Conservation (phyloP, 2,113 vertebrate genomes). For the Heterochromis multidens region DNA sequence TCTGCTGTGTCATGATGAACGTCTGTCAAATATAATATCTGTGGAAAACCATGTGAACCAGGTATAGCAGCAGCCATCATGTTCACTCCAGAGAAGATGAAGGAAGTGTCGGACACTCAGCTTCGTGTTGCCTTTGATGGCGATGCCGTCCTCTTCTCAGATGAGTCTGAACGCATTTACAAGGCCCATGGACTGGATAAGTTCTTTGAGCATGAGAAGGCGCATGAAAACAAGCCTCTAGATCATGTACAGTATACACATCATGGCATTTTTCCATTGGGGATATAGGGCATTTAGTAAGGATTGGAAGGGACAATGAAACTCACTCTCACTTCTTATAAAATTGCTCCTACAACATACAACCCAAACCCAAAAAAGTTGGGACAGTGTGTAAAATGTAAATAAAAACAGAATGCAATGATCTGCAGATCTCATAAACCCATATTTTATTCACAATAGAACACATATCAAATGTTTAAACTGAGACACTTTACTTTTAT, state of each 20-base stretch:
- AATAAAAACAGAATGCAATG: neutral
- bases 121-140: conserved; percentile 94
- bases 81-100: conserved; percentile 85
- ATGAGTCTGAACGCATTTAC: conserved; percentile 92
- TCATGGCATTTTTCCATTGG: neutral
- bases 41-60: conserved; percentile 30
- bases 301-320: neutral
- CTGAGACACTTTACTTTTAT: neutral
- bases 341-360: neutral
- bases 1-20: neutral
- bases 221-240: conserved; percentile 89
- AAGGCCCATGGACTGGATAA: conserved; percentile 91
- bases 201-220: conserved; percentile 93
- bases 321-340: neutral
- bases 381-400: neutral
- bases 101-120: conserved; percentile 84
- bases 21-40: neutral
- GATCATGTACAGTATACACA: conserved; percentile 81
- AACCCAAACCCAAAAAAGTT: neutral
- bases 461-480: neutral
- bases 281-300: neutral
- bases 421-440: neutral
- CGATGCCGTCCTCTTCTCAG: conserved; percentile 92
- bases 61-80: conserved; percentile 95
- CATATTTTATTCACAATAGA: rapidly evolving